Evolutionary conservation across 2,888 invertebrate species (phyloP), one percentile per base, ranked within the genome.

Genomic region (Hedychridium roseum): DNA sequence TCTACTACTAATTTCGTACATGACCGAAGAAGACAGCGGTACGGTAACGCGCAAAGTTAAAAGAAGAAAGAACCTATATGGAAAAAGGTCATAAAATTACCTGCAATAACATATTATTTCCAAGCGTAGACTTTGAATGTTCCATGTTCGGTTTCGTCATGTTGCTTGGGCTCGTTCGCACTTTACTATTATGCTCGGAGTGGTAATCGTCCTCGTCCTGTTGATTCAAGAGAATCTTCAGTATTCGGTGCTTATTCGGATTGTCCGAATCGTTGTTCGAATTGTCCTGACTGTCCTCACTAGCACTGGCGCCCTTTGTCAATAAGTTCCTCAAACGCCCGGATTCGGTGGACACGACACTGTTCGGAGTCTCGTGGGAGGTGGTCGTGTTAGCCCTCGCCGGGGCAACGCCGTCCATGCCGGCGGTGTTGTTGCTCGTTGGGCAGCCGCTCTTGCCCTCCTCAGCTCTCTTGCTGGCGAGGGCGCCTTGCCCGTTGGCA

Each of bases 31-130:
- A n/a, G n/a, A n/a, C n/a, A n/a, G n/a, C n/a, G n/a, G n/a, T n/a
- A n/a, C n/a, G n/a, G n/a, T n/a, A n/a, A n/a, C n/a, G n/a, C n/a
- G n/a, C n/a, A n/a, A n/a, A 6, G 2, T 3, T 14, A 32, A 5
- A 31, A 31, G 21, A 32, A 35, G 26, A 12, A 42, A 30, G 26
- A n/a, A n/a, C n/a, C n/a, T n/a, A n/a, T n/a, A n/a, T n/a, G n/a
- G n/a, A 35, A 21, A 41, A 44, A 45, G 3, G 32, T 9, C n/a
- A 38, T 31, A 35, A 54, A 68, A 70, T 81, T 77, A 88, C 88
- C 85, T 85, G 84, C 55, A 87, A 80, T 61, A 89, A 81, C 84
- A 88, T 88, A 73, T 82, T 83, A 77, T 86, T 81, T 74, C 83
- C 80, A 75, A 80, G 73, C 68, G 78, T 59, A 66, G 78, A 65